Evolutionary conservation across 2,113 vertebrate species (phyloP).

Genomic region (Ammodytes dubius): DNA sequence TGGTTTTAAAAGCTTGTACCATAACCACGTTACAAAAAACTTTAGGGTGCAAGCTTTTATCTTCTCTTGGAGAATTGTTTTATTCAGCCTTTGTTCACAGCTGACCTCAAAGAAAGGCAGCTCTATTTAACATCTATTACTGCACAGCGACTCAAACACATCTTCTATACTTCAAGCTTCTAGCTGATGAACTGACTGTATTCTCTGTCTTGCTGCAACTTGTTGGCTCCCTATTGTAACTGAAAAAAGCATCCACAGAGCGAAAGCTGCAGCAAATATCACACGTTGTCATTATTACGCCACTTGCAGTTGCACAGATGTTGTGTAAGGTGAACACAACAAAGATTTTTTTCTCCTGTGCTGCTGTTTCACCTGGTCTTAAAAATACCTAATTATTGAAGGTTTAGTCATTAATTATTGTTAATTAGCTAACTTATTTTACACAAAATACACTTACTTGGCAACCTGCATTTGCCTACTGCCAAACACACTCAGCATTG

Average conservation of each 20-base stretch:
- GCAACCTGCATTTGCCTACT: constrained; percentile 5
- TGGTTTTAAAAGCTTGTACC: constrained; percentile 48
- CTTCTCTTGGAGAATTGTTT: constrained; percentile 23
- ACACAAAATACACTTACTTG: constrained; percentile 24
- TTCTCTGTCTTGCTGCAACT: constrained; percentile 5
- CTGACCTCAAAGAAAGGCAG: constrained; percentile 14
- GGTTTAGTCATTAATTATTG: constrained; percentile 12
- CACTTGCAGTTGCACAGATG: constrained; percentile 31
- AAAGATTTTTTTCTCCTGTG: constrained; percentile 25
- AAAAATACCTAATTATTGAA: not conserved
- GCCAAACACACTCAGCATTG: constrained; percentile 4
- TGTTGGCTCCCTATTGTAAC: constrained; percentile 15
- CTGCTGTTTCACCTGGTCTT: constrained; percentile 6
- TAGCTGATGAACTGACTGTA: constrained; percentile 9
- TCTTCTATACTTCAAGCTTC: not conserved
- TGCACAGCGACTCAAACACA: constrained; percentile 30
- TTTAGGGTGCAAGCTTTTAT: constrained; percentile 11
- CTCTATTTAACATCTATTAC: not conserved
- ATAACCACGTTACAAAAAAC: constrained; percentile 53
- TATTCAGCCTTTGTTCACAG: not conserved
- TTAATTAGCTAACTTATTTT: constrained; percentile 29
- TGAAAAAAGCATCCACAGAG: constrained; percentile 30
- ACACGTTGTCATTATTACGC: constrained; percentile 11
- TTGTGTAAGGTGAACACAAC: constrained; percentile 20
- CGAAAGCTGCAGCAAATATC: constrained; percentile 35